Percentiles rank a stretch among this genome's conserved stretches.
Conservation (phyloP, 2,113 vertebrate genomes). For the Pygathrix nemaeus region DNA sequence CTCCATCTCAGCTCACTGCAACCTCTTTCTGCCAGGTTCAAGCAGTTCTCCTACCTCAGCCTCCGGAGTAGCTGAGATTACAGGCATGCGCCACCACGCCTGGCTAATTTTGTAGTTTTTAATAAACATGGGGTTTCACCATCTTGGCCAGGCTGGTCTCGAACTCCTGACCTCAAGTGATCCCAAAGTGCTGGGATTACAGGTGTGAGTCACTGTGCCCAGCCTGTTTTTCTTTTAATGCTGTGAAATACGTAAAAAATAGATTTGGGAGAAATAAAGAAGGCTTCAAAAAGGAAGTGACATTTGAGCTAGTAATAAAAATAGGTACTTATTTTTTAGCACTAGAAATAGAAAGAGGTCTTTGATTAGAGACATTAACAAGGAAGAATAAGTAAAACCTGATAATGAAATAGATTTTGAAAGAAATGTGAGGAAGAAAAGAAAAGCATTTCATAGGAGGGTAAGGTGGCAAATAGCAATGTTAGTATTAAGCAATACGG, state of each 20-base stretch:
- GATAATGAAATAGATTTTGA: background rate
- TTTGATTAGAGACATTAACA: background rate
- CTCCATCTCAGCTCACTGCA: too few relatives aligned
- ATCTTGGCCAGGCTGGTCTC: too few relatives aligned
- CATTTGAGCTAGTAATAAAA: constrained; percentile 54
- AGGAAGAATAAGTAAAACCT: constrained; percentile 15
- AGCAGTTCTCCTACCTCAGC: too few relatives aligned
- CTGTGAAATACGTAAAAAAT: background rate
- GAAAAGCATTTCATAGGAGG: background rate
- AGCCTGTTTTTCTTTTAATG: constrained; percentile 23
- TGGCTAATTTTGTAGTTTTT: too few relatives aligned
- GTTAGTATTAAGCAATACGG: background rate
- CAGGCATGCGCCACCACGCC: too few relatives aligned
- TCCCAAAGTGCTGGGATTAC: too few relatives aligned
- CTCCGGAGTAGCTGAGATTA: too few relatives aligned
- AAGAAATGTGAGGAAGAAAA: background rate
- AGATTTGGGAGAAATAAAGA: constrained; percentile 9
- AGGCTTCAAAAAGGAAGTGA: constrained; percentile 11
- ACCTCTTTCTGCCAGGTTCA: too few relatives aligned
- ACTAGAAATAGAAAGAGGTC: background rate
- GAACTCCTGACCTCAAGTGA: too few relatives aligned
- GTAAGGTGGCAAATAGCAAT: background rate
- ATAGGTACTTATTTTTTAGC: background rate
- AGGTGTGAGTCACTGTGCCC: too few relatives aligned
- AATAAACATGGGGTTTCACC: too few relatives aligned